Percentiles rank a stretch among this genome's conserved stretches.
phyloP scores from a whole-genome alignment of 2,797 vertebrate species.

The Urocyon cinereoargenteus region DNA sequence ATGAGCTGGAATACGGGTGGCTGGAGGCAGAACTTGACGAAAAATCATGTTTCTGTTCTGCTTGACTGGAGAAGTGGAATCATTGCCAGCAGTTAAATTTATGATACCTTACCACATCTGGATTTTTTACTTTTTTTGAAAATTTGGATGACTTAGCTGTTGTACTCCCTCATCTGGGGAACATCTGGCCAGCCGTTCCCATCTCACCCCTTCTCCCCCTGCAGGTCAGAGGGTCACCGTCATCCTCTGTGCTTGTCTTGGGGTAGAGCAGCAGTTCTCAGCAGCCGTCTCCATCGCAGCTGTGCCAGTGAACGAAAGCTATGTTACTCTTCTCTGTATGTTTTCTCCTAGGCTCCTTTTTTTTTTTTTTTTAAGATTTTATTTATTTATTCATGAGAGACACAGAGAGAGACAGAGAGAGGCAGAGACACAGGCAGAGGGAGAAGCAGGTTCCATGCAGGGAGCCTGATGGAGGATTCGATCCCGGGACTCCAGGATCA shows the following conservation, averaged over 20 bases:
- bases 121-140: neutral
- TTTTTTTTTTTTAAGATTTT: too few species aligned
- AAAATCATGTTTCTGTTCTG: neutral
- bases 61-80: neutral
- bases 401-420: rapidly evolving
- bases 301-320: neutral
- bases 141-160: neutral
- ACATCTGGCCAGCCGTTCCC: neutral
- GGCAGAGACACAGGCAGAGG: too few species aligned
- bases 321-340: rapidly evolving
- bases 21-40: neutral
- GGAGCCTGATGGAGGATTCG: too few species aligned
- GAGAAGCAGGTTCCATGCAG: too few species aligned
- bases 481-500: too few species aligned
- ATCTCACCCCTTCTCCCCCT: too few species aligned
- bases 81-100: neutral
- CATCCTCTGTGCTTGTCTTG: neutral
- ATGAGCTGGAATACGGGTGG: neutral
- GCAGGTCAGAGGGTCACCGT: neutral
- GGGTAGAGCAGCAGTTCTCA: neutral
- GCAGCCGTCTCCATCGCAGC: neutral
- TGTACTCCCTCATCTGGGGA: neutral
- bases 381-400: too few species aligned
- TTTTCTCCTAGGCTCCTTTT: neutral
- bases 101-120: neutral